Conservation (phyloP, 2,797 vertebrate genomes). For the Poecilia gillii region DNA sequence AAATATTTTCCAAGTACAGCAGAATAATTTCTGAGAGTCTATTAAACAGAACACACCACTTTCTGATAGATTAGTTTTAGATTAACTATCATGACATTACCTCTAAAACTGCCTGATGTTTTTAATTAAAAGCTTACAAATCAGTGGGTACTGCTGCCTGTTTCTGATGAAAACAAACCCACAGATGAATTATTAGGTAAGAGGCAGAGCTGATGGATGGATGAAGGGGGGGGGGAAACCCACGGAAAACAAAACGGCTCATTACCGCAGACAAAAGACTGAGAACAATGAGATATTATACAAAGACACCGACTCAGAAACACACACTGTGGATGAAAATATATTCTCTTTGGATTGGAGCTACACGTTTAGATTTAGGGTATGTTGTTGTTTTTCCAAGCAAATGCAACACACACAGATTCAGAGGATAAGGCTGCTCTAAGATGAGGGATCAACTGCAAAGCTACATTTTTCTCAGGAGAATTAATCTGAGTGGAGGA, state of each 20-base stretch:
- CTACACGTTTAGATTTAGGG: slow-evolving; percentile 11
- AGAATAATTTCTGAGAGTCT: neutral
- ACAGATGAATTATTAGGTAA: slow-evolving; percentile 44
- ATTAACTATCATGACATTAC: neutral
- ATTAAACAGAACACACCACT: neutral
- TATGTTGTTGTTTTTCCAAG: slow-evolving; percentile 5
- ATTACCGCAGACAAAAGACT: slow-evolving; percentile 51
- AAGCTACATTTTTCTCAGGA: slow-evolving; percentile 30
- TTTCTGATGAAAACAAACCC: slow-evolving; percentile 30
- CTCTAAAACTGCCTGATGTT: slow-evolving; percentile 14
- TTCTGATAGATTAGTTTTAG: neutral
- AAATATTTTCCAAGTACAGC: neutral
- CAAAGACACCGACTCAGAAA: slow-evolving; percentile 7
- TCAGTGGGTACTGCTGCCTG: slow-evolving; percentile 6
- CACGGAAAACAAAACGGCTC: slow-evolving; percentile 52
- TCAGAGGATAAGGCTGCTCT: neutral
- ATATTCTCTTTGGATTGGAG: slow-evolving; percentile 1
- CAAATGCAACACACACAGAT: slow-evolving; percentile 2
- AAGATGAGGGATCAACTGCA: slow-evolving; percentile 24
- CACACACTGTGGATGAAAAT: slow-evolving; percentile 2
- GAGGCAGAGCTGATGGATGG: slow-evolving; percentile 50
- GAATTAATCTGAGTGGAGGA: slow-evolving; percentile 16
- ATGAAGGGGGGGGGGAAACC: slow-evolving; percentile 28
- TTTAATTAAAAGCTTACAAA: slow-evolving; percentile 18
- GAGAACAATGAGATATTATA: slow-evolving; percentile 24